Evolutionary conservation across 2,888 invertebrate species (phyloP).

Genomic region (Metopia argyrocephala): DNA sequence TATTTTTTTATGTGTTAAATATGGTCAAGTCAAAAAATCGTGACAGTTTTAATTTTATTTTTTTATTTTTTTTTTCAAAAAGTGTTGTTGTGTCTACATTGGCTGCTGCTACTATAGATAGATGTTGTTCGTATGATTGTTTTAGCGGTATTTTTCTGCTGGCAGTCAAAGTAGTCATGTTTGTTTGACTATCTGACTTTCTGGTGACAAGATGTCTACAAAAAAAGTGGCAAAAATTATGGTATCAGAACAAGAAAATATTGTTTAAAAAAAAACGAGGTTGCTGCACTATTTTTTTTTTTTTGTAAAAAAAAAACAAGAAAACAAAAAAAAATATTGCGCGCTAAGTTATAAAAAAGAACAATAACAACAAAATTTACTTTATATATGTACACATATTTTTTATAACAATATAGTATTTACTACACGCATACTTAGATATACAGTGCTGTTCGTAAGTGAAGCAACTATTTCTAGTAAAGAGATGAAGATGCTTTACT

Average conservation of each 20-base stretch:
- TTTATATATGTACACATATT: background rate
- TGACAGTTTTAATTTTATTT: background rate
- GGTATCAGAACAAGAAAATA: constrained; percentile 14
- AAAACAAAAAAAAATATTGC: no score
- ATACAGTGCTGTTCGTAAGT: no score
- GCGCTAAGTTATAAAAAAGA: background rate
- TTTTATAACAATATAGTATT: no score
- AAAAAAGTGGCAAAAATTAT: constrained; percentile 26
- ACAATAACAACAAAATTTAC: background rate
- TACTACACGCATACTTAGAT: no score
- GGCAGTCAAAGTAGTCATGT: background rate
- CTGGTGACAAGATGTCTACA: constrained; percentile 60
- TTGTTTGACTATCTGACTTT: background rate
- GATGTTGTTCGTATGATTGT: background rate
- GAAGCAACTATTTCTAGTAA: no score
- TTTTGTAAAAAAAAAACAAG: no score
- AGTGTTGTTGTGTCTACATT: background rate
- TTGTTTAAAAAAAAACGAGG: constrained; percentile 10
- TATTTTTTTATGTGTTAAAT: background rate
- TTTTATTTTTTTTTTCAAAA: background rate
- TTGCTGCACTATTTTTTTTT: constrained; percentile 48
- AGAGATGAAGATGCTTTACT: no score
- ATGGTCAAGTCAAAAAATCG: background rate
- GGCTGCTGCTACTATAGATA: background rate
- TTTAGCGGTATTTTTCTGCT: background rate